Conservation (phyloP, 2,797 vertebrate species). For the Poliocrania exsul region DNA sequence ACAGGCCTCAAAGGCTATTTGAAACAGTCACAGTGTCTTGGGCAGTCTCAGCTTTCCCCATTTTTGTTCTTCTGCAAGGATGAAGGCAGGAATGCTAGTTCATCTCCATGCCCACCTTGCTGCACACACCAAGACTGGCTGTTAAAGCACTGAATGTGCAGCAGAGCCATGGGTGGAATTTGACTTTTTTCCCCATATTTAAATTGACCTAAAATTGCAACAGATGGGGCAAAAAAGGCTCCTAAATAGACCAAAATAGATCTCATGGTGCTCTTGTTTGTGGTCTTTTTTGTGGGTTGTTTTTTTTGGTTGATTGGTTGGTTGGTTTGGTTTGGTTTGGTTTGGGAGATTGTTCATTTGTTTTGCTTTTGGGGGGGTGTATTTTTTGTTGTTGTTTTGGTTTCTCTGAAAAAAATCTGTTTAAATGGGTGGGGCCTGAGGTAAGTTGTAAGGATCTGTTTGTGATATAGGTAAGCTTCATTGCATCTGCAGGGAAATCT, state of each 20-base stretch:
- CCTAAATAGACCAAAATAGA: not conserved
- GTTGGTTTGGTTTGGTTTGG: not conserved
- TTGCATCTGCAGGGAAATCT: not conserved
- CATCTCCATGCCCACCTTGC: not conserved
- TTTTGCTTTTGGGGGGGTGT: not conserved
- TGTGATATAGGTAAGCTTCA: not conserved
- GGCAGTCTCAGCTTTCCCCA: not conserved
- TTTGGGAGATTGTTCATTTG: not conserved
- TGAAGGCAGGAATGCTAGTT: not conserved
- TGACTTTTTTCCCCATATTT: not conserved
- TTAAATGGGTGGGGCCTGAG: not conserved
- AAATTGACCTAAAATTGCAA: not conserved
- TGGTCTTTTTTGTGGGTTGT: not conserved
- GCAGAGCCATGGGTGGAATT: not conserved
- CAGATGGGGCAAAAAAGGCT: not conserved
- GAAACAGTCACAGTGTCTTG: not conserved
- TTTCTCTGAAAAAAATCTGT: not conserved
- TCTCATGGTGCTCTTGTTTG: not conserved
- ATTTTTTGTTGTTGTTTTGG: not conserved
- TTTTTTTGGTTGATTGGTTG: not conserved
- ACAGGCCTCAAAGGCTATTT: not conserved
- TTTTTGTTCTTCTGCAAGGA: not conserved
- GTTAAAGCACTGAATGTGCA: fast-evolving
- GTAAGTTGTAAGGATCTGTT: not conserved
- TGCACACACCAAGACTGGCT: not conserved